A percentile compares a stretch with the other conserved stretches of the same genome.
Conservation (phyloP, 1,140 invertebrate genomes). For the Zaprionus vittiger region DNA sequence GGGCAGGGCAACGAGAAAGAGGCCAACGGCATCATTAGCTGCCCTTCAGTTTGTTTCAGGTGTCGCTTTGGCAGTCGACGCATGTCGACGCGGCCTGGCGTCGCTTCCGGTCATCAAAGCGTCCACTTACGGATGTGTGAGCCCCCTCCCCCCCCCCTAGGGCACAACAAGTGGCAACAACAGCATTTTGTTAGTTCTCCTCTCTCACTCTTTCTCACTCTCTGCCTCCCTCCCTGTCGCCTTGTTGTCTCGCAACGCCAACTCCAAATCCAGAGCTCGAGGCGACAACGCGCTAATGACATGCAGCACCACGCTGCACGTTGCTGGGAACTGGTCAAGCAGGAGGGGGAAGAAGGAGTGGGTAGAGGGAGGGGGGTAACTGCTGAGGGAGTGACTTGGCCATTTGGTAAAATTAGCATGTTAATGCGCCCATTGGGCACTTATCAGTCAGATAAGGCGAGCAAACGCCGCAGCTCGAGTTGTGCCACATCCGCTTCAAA, state of each 20-base stretch:
- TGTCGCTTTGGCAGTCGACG: constrained; percentile 54
- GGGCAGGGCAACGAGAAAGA: not conserved
- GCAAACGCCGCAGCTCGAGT: not conserved
- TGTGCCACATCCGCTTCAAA: constrained; percentile 54
- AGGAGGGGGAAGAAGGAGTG: not conserved
- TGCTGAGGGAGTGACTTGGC: constrained; percentile 16
- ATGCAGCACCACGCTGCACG: constrained; percentile 61
- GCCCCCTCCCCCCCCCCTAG: not conserved
- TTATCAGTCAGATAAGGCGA: constrained; percentile 33
- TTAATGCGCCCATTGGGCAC: constrained; percentile 55
- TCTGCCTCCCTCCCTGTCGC: not conserved
- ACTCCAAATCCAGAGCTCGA: constrained; percentile 49
- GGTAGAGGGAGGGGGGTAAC: no score
- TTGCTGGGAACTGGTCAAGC: constrained; percentile 25
- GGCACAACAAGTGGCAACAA: constrained; percentile 28
- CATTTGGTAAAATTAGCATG: constrained; percentile 66
- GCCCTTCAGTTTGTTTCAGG: constrained; percentile 50
- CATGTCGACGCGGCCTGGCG: constrained; percentile 62
- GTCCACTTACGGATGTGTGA: constrained; percentile 68
- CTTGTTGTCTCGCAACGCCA: constrained; percentile 13
- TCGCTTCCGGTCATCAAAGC: constrained; percentile 77
- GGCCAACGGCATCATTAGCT: constrained; percentile 48
- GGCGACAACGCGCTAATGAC: constrained; percentile 77
- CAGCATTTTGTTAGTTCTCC: constrained; percentile 58
- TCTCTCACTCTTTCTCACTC: constrained; percentile 28